Conservation (phyloP, 2,113 vertebrate genomes). For the Connochaetes taurinus region DNA sequence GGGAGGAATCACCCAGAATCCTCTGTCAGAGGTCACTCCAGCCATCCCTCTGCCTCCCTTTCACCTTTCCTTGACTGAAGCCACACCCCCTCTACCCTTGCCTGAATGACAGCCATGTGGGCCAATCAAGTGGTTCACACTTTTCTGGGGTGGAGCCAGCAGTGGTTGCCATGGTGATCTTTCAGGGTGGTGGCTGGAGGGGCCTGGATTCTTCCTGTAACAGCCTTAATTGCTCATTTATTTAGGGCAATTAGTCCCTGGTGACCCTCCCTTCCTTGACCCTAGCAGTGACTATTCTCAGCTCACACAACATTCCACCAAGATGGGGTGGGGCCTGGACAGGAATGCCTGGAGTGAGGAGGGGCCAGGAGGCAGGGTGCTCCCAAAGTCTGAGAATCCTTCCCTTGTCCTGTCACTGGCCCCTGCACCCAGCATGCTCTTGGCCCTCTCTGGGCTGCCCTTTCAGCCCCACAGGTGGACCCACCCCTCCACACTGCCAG, state of each 20-base stretch:
- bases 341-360: background rate
- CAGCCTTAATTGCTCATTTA: slow-evolving; percentile 79
- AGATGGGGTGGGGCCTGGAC: slow-evolving; percentile 10
- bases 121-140: slow-evolving; percentile 37
- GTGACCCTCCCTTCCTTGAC: slow-evolving; percentile 67
- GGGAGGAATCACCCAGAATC: background rate
- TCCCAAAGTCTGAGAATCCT: background rate
- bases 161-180: slow-evolving; percentile 61
- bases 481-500: background rate
- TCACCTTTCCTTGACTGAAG: background rate
- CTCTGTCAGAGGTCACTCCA: background rate
- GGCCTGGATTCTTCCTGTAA: slow-evolving; percentile 69
- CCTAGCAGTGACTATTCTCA: slow-evolving; percentile 63
- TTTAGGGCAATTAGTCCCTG: slow-evolving; percentile 77
- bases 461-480: background rate
- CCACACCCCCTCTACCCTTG: background rate
- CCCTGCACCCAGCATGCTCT: background rate
- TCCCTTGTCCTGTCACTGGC: background rate
- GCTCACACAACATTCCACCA: slow-evolving; percentile 22
- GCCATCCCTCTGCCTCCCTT: background rate
- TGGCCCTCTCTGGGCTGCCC: background rate
- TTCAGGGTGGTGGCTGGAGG: slow-evolving; percentile 39
- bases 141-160: background rate
- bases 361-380: background rate
- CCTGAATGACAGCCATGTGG: slow-evolving; percentile 46